Evolutionary conservation across 2,113 vertebrate genomes (phyloP).

Genomic region (Caranx melampygus): DNA sequence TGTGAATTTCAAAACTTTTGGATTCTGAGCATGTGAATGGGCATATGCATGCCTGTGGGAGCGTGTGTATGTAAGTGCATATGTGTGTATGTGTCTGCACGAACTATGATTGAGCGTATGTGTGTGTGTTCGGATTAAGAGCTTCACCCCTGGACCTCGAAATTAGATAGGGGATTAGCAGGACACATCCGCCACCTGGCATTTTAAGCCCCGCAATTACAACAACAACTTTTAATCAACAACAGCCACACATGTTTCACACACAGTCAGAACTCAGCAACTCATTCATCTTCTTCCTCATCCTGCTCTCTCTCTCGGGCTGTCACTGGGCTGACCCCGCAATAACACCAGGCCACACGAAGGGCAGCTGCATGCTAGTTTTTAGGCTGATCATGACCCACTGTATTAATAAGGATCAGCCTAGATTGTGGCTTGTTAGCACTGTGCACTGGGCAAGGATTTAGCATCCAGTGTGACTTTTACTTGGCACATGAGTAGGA

Average conservation of each 20-base stretch:
- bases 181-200: constrained; percentile 83
- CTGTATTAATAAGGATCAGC: constrained; percentile 71
- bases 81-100: constrained; percentile 50
- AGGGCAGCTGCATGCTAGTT: constrained; percentile 36
- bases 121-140: constrained; percentile 82
- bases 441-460: constrained; percentile 46
- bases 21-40: constrained; percentile 13
- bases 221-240: constrained; percentile 84
- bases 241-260: constrained; percentile 74
- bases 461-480: constrained; percentile 67
- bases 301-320: constrained; percentile 5
- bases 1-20: constrained; percentile 12
- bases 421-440: constrained; percentile 68
- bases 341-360: constrained; percentile 23
- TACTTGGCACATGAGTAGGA: constrained; percentile 67
- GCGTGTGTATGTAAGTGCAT: constrained; percentile 14
- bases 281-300: constrained; percentile 35
- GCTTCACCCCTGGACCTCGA: constrained; percentile 83
- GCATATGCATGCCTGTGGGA: neutral
- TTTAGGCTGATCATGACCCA: constrained; percentile 56
- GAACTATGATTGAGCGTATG: constrained; percentile 64
- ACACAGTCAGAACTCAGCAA: constrained; percentile 65
- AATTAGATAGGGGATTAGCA: constrained; percentile 82
- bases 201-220: constrained; percentile 81
- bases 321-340: constrained; percentile 23